Evolutionary conservation across 1,140 invertebrate genomes (phyloP).

Genomic region (Papilio helenus): DNA sequence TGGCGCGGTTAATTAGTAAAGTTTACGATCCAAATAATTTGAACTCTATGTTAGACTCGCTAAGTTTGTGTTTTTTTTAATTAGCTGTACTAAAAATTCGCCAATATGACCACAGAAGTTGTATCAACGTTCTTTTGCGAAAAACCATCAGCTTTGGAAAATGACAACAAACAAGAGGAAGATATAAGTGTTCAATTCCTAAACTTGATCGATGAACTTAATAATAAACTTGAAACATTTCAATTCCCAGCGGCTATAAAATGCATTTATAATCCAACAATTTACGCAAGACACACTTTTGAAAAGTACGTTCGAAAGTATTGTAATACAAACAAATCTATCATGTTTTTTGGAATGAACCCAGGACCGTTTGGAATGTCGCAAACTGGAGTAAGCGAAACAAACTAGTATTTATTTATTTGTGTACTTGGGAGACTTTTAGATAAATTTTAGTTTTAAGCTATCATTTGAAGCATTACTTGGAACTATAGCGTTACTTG

Average conservation of each 20-base stretch:
- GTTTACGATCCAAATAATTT: background rate
- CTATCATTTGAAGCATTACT: no score
- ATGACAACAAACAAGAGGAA: constrained; percentile 31
- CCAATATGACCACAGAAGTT: constrained; percentile 32
- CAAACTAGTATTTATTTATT: background rate
- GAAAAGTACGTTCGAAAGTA: constrained; percentile 68
- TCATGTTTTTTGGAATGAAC: constrained; percentile 96
- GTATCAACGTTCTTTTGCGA: constrained; percentile 30
- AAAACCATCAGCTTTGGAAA: background rate
- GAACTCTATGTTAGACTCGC: background rate
- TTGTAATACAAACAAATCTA: constrained; percentile 86
- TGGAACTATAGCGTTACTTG: no score
- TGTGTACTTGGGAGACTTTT: background rate
- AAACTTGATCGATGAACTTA: constrained; percentile 58
- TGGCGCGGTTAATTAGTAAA: background rate
- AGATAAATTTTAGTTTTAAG: background rate
- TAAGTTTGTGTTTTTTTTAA: background rate
- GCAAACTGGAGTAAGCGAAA: constrained; percentile 91
- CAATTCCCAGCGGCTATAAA: constrained; percentile 56
- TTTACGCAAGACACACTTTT: constrained; percentile 91
- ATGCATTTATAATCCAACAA: constrained; percentile 89
- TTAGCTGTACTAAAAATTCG: background rate
- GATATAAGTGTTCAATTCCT: constrained; percentile 56
- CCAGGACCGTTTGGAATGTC: constrained; percentile 97
- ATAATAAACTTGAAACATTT: constrained; percentile 53